Evolutionary conservation across 2,888 invertebrate genomes (phyloP).

Genomic region (Capitulum mitella): DNA sequence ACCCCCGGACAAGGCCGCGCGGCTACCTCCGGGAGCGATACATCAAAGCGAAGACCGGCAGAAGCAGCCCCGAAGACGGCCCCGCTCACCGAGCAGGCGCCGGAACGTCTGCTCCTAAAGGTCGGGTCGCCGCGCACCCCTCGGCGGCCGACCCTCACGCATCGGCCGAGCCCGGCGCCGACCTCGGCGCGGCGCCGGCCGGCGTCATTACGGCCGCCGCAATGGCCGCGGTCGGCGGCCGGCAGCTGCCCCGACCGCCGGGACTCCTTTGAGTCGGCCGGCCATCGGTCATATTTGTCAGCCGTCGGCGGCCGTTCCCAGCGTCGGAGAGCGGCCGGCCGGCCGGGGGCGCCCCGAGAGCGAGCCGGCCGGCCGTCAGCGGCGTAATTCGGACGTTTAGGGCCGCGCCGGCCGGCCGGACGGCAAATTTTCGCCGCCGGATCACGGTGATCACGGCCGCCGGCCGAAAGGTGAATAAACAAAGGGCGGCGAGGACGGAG

Average conservation of each 20-base stretch:
- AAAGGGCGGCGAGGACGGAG: background rate
- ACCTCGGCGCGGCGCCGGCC: too few relatives aligned
- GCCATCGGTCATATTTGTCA: constrained; percentile 19
- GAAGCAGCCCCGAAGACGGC: too few relatives aligned
- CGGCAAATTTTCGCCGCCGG: background rate
- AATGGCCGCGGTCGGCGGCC: background rate
- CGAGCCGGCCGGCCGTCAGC: background rate
- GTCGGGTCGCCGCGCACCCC: too few relatives aligned
- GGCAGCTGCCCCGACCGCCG: constrained; percentile 5
- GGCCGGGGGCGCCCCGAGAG: background rate
- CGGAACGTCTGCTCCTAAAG: too few relatives aligned
- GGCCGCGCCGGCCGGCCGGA: background rate
- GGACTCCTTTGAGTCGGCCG: background rate
- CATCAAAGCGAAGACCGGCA: too few relatives aligned
- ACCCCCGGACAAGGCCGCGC: too few relatives aligned
- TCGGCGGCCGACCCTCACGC: too few relatives aligned
- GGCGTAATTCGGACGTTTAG: background rate
- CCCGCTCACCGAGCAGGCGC: too few relatives aligned
- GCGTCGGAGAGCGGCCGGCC: background rate
- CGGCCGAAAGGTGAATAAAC: background rate
- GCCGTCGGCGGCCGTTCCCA: background rate
- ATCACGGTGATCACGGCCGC: background rate
- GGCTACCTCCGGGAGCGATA: too few relatives aligned
- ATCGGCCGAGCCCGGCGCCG: too few relatives aligned
- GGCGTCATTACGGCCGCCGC: background rate